A percentile compares a stretch with the other conserved stretches of the same genome.
Conservation (phyloP, 2,888 invertebrate species). For the Thymelicus lineola region DNA sequence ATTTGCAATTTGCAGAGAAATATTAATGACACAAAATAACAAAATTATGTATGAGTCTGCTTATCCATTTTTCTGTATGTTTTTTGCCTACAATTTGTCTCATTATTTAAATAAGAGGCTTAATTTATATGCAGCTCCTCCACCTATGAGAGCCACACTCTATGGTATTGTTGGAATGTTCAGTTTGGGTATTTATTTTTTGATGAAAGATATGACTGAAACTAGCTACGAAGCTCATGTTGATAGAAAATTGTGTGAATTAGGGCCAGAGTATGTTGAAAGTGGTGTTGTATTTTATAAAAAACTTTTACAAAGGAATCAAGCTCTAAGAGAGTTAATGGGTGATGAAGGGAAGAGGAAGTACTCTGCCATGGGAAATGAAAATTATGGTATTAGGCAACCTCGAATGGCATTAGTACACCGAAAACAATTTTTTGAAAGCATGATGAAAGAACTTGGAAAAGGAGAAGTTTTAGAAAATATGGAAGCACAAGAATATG, state of each 20-base stretch:
- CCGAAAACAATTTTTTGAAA: conserved; percentile 88
- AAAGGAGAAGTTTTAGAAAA: conserved; percentile 29
- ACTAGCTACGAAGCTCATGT: conserved; percentile 86
- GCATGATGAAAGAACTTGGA: conserved; percentile 62
- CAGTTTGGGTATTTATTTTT: conserved; percentile 85
- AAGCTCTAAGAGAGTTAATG: conserved; percentile 88
- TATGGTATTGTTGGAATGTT: conserved; percentile 86
- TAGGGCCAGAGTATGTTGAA: conserved; percentile 87
- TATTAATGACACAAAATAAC: conserved; percentile 86
- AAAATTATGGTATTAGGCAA: conserved; percentile 87
- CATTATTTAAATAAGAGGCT: conserved; percentile 80
- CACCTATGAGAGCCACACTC: conserved; percentile 65
- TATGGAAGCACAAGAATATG: conserved; percentile 5
- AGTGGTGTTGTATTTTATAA: conserved; percentile 92
- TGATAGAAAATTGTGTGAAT: conserved; percentile 86
- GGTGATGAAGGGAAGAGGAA: conserved; percentile 86
- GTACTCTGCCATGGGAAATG: conserved; percentile 89
- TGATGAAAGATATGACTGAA: conserved; percentile 87
- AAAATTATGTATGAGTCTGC: conserved; percentile 85
- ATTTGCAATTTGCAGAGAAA: conserved; percentile 92
- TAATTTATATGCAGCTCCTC: conserved; percentile 84
- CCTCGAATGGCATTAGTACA: conserved; percentile 87
- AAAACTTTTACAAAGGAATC: conserved; percentile 89
- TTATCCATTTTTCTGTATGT: conserved; percentile 76
- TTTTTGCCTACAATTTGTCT: conserved; percentile 81